These are phyloP conservation scores for Chironomus striatipennis DNA, from an alignment of 1,140 invertebrate genomes.

Conservation along the genomic window DNA sequence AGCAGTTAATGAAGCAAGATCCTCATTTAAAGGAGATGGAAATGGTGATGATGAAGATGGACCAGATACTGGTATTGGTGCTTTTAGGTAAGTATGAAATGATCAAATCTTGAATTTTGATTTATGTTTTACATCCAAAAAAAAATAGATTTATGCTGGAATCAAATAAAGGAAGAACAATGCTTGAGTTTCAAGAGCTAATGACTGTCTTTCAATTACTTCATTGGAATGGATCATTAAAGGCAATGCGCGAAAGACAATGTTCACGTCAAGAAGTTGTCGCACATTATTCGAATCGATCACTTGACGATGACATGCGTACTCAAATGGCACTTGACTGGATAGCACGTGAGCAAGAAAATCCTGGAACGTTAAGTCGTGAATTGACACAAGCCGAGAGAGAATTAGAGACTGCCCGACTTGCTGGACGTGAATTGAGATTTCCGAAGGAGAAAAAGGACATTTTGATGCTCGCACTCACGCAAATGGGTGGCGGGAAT, in stretches of 20 bases:
- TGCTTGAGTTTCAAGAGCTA: constrained; percentile 93
- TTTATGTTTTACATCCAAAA: neutral
- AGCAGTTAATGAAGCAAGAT: constrained; percentile 78
- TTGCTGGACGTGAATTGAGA: constrained; percentile 80
- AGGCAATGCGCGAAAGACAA: constrained; percentile 84
- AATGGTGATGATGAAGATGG: constrained; percentile 64
- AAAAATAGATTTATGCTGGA: constrained; percentile 79
- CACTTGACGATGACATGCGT: constrained; percentile 88
- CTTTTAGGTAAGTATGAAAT: constrained; percentile 57
- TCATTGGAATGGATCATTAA: constrained; percentile 92
- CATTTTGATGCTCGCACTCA: constrained; percentile 80
- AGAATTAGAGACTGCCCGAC: constrained; percentile 79
- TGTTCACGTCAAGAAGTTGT: constrained; percentile 92
- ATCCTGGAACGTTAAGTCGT: constrained; percentile 63
- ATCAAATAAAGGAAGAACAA: constrained; percentile 83
- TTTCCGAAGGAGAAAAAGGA: constrained; percentile 95
- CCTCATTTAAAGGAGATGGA: constrained; percentile 50
- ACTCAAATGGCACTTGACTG: constrained; percentile 93
- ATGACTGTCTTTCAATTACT: constrained; percentile 95
- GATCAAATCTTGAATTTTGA: neutral
- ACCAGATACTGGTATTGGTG: constrained; percentile 78
- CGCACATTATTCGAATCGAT: constrained; percentile 85
- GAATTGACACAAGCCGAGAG: constrained; percentile 77
- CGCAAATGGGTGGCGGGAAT: constrained; percentile 53
- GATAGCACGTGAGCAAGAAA: constrained; percentile 84